These are phyloP conservation scores for Synodontis membranacea DNA, from an alignment of 2,113 vertebrate genomes.

Conservation along the genomic window DNA sequence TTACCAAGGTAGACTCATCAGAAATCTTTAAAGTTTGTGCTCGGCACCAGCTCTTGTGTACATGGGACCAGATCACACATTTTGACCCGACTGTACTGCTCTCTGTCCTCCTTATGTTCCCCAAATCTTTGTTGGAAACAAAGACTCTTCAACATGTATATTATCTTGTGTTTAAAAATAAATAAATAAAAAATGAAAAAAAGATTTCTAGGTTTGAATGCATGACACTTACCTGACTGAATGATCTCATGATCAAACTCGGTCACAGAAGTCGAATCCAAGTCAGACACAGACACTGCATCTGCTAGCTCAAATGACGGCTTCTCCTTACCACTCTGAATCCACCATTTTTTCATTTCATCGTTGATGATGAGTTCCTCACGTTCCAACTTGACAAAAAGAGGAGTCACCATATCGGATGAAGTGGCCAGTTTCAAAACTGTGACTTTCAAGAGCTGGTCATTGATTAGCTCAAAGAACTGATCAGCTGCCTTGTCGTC, in stretches of 20 bases:
- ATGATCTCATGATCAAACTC: slow-evolving; percentile 18
- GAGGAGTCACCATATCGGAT: slow-evolving; percentile 54
- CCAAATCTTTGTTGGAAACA: slow-evolving; percentile 50
- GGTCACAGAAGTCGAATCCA: neutral
- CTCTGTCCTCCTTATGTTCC: slow-evolving; percentile 51
- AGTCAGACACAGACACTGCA: neutral
- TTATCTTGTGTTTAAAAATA: too few relatives aligned
- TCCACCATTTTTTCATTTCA: slow-evolving; percentile 77
- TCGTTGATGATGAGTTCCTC: slow-evolving; percentile 76
- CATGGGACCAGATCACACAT: slow-evolving; percentile 74
- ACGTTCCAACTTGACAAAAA: slow-evolving; percentile 75
- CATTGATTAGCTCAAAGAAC: slow-evolving; percentile 70
- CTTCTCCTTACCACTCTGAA: neutral
- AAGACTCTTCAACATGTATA: neutral
- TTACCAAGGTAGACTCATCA: slow-evolving; percentile 73
- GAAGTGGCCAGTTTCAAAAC: slow-evolving; percentile 65
- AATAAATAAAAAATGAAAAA: neutral
- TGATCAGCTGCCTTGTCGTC: slow-evolving; percentile 70
- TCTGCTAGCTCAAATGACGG: slow-evolving; percentile 8
- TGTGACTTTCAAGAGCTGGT: slow-evolving; percentile 76
- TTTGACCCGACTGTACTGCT: slow-evolving; percentile 71
- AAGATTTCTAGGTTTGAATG: neutral
- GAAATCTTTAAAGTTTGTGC: slow-evolving; percentile 74
- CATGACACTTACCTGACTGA: slow-evolving; percentile 40
- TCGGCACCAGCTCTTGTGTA: slow-evolving; percentile 68